Evolutionary conservation across 2,888 invertebrate genomes (phyloP), one percentile per base, ranked within the genome.

Genomic region (Xestoiulus laeticollis): DNA sequence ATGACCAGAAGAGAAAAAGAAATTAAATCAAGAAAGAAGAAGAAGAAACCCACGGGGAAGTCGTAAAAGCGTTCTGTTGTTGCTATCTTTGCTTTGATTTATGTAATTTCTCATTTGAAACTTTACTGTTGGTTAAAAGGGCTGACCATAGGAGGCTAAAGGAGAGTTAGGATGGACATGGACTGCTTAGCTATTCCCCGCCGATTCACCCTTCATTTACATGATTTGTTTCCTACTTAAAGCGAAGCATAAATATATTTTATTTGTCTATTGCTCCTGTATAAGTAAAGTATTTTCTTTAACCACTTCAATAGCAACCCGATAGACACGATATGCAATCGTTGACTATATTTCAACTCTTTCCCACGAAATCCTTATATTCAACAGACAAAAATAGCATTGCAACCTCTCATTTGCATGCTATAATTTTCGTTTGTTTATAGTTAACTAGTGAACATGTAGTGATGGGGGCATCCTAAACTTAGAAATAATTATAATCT

Each of bases 1-100:
- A 26, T 68, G 68, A 12, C 68, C 68, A 68, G 68, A n/a, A 59
- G 59, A 59, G 59, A 59, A 22, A 59, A 26, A 68, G 26, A 68
- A 68, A 68, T 68, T 68, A 68, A 68, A 68, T 68, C 68, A 68
- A 68, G 26, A 68, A 68, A 26, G 68, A 68, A 68, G 68, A 68
- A 68, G 26, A 68, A 68, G 68, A 68, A 68, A 68, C 68, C 68
- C 68, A 68, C 68, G 26, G 68, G 68, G 68, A 68, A 68, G 68
- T 68, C 68, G 68, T 68, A 68, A 68, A 68, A 68, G 68, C 68
- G 68, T 26, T 68, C 68, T 26, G 68, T 68, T 68, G 48, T 68
- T 68, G 68, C 68, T 68, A 68, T 68, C 68, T 68, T 68, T 68
- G 10, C 26, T 68, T 14, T 68, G 68, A 68, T 68, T 68, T 68